Evolutionary conservation across 2,888 invertebrate species (phyloP), one percentile per base, ranked within the genome.

Genomic region (Branchellion lobata): DNA sequence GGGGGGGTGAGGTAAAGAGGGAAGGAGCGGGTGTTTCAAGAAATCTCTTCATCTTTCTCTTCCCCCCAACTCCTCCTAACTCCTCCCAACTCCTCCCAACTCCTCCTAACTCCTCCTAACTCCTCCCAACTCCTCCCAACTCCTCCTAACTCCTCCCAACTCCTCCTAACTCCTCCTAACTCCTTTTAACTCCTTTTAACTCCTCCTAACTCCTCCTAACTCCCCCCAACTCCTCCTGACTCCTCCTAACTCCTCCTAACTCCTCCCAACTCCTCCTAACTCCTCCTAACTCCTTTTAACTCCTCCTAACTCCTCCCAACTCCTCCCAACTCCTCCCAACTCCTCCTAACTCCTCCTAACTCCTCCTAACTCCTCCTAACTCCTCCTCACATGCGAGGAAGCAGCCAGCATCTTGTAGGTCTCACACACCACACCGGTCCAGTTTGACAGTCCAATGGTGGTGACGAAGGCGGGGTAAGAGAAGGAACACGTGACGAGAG

Each of bases 401-500:
- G 77, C 34, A 33, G 40, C 61, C 36, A 77, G n/a, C 18, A 40
- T 68, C 65, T 18, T 57, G 31, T 65, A 79, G 47, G 61, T 31
- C 34, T 34, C 79, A 65, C 36, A 40, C 40, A 36, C 33, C 31
- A 29, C 53, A 31, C 31, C 33, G n/a, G 18, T 51, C 79, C 74
- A 79, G 33, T 65, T 75, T n/a, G 57, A 57, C 40, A 18, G 34
- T 36, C 29, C 27, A 53, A 79, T 24, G 8, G 68, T 74, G 11
- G 61, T 27, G 57, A 34, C 71, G 31, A 65, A 40, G 11, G 47
- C 74, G 33, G 74, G 79, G 34, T 75, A 79, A 31, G 24, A 36
- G 65, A 73, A 77, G 0, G 77, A 61, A 65, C 77, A 77, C 21
- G 53, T n/a, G n/a, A n/a, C n/a, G n/a, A n/a, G n/a, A n/a, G n/a